A percentile compares a stretch with the other conserved stretches of the same genome.
Evolutionary conservation across 2,797 vertebrate genomes (phyloP).

Genomic region (Dryobates pubescens): DNA sequence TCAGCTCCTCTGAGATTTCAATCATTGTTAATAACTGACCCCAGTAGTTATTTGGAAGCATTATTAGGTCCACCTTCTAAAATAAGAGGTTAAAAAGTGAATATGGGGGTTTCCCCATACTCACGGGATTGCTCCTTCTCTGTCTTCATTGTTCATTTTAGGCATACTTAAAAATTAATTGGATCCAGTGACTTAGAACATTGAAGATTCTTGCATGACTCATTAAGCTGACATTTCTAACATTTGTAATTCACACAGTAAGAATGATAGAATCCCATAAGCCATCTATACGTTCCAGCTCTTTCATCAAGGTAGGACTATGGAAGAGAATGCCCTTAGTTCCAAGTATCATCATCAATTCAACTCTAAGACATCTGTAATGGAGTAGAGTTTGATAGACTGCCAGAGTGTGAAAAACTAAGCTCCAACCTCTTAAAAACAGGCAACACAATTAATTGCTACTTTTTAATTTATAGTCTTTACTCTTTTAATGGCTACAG

Average conservation of each 20-base stretch:
- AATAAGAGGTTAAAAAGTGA: conserved; percentile 4
- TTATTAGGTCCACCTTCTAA: conserved; percentile 22
- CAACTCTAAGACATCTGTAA: conserved; percentile 73
- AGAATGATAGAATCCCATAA: conserved; percentile 74
- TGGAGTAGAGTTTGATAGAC: conserved; percentile 73
- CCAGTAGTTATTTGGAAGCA: conserved; percentile 27
- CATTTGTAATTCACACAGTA: conserved; percentile 63
- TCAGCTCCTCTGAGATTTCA: background rate
- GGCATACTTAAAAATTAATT: conserved; percentile 71
- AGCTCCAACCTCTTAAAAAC: conserved; percentile 51
- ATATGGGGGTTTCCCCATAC: background rate
- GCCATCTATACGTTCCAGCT: conserved; percentile 61
- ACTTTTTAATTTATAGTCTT: conserved; percentile 75
- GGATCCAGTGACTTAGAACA: conserved; percentile 71
- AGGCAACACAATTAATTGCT: conserved; percentile 70
- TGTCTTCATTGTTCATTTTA: conserved; percentile 64
- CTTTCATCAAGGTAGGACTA: conserved; percentile 57
- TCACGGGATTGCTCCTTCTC: background rate
- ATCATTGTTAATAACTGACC: conserved; percentile 25
- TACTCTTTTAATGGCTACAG: conserved; percentile 72
- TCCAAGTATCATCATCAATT: conserved; percentile 69
- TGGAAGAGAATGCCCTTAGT: conserved; percentile 46
- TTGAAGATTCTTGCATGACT: conserved; percentile 75
- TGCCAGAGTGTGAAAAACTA: conserved; percentile 54
- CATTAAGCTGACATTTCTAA: conserved; percentile 81